Evolutionary conservation across 2,113 vertebrate species (phyloP).

Genomic region (Casuarius casuarius): DNA sequence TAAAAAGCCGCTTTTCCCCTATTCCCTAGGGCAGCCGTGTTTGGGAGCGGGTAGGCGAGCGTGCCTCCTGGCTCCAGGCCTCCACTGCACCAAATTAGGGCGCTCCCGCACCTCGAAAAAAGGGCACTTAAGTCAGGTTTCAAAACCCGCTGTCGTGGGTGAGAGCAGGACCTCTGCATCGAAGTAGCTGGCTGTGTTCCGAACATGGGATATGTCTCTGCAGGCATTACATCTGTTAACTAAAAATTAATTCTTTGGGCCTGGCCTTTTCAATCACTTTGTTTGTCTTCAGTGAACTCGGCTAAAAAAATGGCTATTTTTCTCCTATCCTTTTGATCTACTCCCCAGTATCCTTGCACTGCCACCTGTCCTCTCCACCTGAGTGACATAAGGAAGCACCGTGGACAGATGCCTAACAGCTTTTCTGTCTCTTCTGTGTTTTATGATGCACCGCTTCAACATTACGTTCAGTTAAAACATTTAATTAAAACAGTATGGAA

Average conservation of each 20-base stretch:
- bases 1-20: neutral
- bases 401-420: neutral
- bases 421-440: neutral
- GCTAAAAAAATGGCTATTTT: neutral
- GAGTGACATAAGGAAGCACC: neutral
- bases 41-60: neutral
- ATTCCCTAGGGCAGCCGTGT: neutral
- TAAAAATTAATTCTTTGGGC: neutral
- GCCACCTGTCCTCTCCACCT: neutral
- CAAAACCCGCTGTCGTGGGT: neutral
- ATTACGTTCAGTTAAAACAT: neutral
- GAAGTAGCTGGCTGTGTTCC: neutral
- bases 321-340: neutral
- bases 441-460: fast-evolving
- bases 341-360: neutral
- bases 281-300: neutral
- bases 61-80: too few species aligned
- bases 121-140: neutral
- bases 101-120: too few species aligned
- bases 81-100: too few species aligned
- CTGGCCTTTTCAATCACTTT: neutral
- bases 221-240: neutral
- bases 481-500: neutral
- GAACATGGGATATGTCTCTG: neutral
- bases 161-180: too few species aligned